Evolutionary conservation across 1,140 invertebrate genomes (phyloP).

Genomic region (Bilobella aurantiaca): DNA sequence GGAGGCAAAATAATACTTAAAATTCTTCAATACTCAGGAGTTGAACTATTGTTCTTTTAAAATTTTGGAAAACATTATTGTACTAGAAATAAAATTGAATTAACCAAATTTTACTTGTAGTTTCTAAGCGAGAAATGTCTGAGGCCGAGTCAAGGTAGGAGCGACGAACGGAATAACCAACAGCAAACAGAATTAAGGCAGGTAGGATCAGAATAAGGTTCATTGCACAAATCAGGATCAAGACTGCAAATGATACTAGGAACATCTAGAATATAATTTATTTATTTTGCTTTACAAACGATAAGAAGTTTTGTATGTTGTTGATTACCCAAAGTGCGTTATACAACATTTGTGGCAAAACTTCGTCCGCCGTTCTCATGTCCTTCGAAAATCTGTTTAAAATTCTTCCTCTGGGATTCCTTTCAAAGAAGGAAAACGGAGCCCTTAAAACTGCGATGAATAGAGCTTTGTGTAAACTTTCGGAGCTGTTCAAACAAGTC

Average conservation of each 20-base stretch:
- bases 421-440: neutral
- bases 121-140: neutral
- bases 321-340: neutral
- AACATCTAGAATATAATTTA: neutral
- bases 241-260: neutral
- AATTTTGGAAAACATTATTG: no score
- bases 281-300: neutral
- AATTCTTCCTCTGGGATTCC: neutral
- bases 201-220: neutral
- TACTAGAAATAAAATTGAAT: no score
- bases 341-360: neutral
- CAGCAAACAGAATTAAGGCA: neutral
- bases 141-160: neutral
- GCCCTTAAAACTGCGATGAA: neutral
- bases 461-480: neutral
- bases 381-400: neutral
- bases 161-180: neutral
- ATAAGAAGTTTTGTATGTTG: neutral
- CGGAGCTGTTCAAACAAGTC: neutral
- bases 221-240: neutral
- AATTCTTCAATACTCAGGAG: no score
- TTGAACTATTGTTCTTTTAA: no score
- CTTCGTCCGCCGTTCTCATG: neutral
- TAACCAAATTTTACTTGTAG: neutral
- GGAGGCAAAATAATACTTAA: no score